Conservation (phyloP, 2,888 invertebrate genomes). For the Malacosoma neustria region DNA sequence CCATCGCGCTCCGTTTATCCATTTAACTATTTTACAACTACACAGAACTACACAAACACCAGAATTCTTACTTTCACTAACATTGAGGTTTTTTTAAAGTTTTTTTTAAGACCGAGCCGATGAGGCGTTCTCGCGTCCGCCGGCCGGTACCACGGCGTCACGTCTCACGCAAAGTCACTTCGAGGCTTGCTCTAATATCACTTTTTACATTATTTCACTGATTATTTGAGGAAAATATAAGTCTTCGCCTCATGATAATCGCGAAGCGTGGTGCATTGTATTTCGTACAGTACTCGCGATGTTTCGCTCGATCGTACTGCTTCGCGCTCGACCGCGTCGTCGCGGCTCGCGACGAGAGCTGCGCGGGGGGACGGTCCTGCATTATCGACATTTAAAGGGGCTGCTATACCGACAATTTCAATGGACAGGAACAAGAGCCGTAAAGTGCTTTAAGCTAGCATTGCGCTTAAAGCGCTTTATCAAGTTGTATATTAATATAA, state of each 20-base stretch:
- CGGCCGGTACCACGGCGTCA: slow-evolving; percentile 77
- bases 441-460: slow-evolving; percentile 21
- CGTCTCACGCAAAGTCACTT: slow-evolving; percentile 65
- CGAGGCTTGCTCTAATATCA: slow-evolving; percentile 75
- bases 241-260: slow-evolving; percentile 54
- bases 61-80: slow-evolving; percentile 59
- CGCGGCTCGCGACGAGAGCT: slow-evolving; percentile 22
- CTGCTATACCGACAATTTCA: slow-evolving; percentile 31
- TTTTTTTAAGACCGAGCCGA: slow-evolving; percentile 33
- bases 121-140: slow-evolving; percentile 65
- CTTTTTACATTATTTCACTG: slow-evolving; percentile 74
- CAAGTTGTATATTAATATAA: too few relatives aligned
- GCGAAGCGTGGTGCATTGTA: slow-evolving; percentile 55
- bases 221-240: slow-evolving; percentile 48
- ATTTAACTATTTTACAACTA: slow-evolving; percentile 69
- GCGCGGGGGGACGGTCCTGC: slow-evolving; percentile 32
- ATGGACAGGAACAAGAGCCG: slow-evolving; percentile 54
- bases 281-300: slow-evolving; percentile 46
- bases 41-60: slow-evolving; percentile 69
- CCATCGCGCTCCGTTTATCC: slow-evolving; percentile 72
- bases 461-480: slow-evolving; percentile 11
- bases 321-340: slow-evolving; percentile 28
- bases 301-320: slow-evolving; percentile 70
- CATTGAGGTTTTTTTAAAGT: slow-evolving; percentile 53
- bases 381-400: slow-evolving; percentile 25